These are phyloP conservation scores for Eilema depressum DNA, from an alignment of 2,888 invertebrate species.

Conservation along the genomic window DNA sequence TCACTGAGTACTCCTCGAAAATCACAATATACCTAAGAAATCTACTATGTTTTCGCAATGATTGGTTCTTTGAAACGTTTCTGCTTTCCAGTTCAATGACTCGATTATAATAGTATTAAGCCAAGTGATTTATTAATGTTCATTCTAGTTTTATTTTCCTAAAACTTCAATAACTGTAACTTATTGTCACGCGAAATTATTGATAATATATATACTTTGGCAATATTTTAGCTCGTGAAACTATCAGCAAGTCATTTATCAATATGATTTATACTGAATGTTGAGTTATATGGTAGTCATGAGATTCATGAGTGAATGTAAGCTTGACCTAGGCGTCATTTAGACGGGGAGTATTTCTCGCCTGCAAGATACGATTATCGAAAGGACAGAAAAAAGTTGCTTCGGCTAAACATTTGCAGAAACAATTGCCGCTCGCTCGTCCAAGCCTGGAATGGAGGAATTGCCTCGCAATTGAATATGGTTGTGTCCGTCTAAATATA, in stretches of 20 bases:
- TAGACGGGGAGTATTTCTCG: no score
- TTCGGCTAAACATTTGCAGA: no score
- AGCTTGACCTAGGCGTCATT: no score
- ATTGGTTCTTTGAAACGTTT: constrained; percentile 46
- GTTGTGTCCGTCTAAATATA: no score
- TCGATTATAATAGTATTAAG: constrained; percentile 42
- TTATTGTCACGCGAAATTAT: constrained; percentile 14
- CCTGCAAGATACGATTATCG: no score
- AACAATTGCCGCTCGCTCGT: no score
- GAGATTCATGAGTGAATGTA: constrained; percentile 7
- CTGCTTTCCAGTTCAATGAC: constrained; percentile 55
- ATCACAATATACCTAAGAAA: constrained; percentile 1
- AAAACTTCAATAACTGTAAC: constrained; percentile 9
- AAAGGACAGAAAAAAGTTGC: no score
- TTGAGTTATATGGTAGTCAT: background rate
- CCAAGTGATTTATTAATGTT: constrained; percentile 36
- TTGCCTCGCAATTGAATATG: no score
- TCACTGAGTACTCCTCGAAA: background rate
- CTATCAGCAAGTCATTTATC: constrained; percentile 7
- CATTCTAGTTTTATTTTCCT: constrained; percentile 5
- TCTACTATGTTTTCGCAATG: constrained; percentile 14
- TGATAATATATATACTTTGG: background rate
- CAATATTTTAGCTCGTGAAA: background rate
- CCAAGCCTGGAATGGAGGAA: no score
- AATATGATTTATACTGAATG: constrained; percentile 9